Percentiles rank a stretch among this genome's conserved stretches.
Evolutionary conservation across 2,888 invertebrate genomes (phyloP).

Genomic region (Amphipyra tragopoginis): DNA sequence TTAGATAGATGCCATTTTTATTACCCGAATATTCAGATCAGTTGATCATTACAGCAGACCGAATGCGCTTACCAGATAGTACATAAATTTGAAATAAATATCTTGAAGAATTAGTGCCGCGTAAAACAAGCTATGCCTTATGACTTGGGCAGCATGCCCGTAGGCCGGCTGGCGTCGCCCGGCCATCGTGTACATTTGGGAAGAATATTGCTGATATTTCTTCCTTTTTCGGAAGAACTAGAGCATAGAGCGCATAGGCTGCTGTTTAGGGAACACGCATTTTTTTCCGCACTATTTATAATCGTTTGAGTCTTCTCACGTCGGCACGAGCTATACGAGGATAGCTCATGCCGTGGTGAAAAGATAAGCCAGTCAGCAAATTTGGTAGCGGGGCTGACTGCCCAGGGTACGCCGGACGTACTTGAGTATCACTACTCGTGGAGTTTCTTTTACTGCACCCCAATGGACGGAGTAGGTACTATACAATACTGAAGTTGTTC

Average conservation of each 20-base stretch:
- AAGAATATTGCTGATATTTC: conserved; percentile 69
- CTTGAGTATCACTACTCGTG: too few relatives aligned
- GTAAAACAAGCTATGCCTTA: conserved; percentile 43
- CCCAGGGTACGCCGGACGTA: too few relatives aligned
- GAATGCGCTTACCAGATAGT: conserved; percentile 57
- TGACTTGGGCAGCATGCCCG: conserved; percentile 67
- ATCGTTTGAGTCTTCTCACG: too few relatives aligned
- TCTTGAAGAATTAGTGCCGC: conserved; percentile 38
- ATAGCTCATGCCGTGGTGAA: too few relatives aligned
- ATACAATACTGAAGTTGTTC: neutral
- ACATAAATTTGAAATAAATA: conserved; percentile 60
- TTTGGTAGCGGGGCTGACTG: too few relatives aligned
- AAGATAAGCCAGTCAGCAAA: too few relatives aligned
- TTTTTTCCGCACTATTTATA: too few relatives aligned
- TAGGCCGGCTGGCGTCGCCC: conserved; percentile 57
- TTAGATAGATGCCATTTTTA: conserved; percentile 74
- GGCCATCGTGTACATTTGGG: conserved; percentile 63
- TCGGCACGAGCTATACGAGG: too few relatives aligned
- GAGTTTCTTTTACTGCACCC: too few relatives aligned
- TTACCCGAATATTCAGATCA: conserved; percentile 69
- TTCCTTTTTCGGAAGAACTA: conserved; percentile 62
- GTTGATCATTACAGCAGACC: conserved; percentile 57
- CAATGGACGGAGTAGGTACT: too few relatives aligned
- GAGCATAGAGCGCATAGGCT: conserved; percentile 56
- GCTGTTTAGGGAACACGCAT: too few relatives aligned